A percentile compares a stretch with the other conserved stretches of the same genome.
Conservation (phyloP, 35 echinoderm and acorn worm species). For the Diadema setosum region DNA sequence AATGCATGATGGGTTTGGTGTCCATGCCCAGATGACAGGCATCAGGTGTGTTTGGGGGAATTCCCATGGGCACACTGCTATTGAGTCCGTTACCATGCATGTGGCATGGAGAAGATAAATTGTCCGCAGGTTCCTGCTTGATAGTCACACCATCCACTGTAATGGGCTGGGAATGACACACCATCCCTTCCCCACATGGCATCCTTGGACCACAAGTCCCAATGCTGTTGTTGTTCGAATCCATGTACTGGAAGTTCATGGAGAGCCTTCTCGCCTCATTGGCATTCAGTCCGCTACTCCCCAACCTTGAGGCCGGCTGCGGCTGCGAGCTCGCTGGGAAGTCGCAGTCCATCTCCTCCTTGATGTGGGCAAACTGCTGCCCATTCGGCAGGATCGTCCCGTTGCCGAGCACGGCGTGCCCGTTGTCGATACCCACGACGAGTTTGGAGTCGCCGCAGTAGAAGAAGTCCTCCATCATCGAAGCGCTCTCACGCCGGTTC, state of each 20-base stretch:
- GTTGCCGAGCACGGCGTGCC: constrained; percentile 22
- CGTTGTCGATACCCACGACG: constrained; percentile 42
- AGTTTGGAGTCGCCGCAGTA: background rate
- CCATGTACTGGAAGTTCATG: constrained; percentile 13
- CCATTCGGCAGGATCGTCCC: background rate
- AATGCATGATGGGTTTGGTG: background rate
- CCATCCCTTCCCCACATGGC: background rate
- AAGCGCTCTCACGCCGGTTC: constrained; percentile 37
- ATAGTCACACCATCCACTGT: constrained; percentile 29
- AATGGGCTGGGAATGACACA: background rate
- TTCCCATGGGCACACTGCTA: background rate
- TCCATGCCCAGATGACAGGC: background rate
- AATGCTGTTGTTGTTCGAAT: background rate
- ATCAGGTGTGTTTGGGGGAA: background rate
- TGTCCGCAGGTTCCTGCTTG: constrained; percentile 58
- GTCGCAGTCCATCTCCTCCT: background rate
- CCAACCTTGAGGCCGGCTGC: background rate
- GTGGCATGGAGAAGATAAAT: constrained; percentile 28
- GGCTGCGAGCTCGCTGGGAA: background rate
- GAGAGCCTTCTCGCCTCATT: background rate
- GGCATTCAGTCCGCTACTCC: background rate
- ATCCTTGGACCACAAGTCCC: background rate
- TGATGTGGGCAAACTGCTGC: background rate
- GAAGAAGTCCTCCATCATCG: constrained; percentile 59
- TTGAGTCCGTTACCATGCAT: background rate